phyloP scores from a whole-genome alignment of 2,797 vertebrate species.

The Oreochromis mossambicus region DNA sequence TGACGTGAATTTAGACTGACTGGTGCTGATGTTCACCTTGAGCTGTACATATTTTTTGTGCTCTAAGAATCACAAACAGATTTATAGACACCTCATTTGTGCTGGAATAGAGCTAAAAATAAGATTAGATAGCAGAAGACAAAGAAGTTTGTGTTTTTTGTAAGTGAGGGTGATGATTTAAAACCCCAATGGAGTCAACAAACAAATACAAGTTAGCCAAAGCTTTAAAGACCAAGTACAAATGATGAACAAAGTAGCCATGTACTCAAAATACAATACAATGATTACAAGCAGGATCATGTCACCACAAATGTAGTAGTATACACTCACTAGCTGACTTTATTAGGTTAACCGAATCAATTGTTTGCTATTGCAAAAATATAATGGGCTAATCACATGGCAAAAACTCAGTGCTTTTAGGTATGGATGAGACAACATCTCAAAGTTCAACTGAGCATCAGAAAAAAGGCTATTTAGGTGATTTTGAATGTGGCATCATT shows the following conservation, averaged over 20 bases:
- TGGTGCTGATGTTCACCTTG: not conserved
- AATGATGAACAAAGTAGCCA: not conserved
- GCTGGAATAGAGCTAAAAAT: not conserved
- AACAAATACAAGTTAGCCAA: not conserved
- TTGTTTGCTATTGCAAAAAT: not conserved
- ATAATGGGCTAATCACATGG: not conserved
- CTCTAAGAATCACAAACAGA: not conserved
- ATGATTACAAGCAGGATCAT: not conserved
- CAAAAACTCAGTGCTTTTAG: not conserved
- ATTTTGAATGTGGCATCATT: not conserved
- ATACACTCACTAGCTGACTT: not conserved
- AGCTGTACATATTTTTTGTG: not conserved
- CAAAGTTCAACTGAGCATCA: not conserved
- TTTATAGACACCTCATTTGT: not conserved
- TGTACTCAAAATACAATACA: not conserved
- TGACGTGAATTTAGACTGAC: slow-evolving; percentile 8
- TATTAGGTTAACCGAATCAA: not conserved
- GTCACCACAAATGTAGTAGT: not conserved
- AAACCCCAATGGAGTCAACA: not conserved
- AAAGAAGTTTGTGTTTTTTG: not conserved
- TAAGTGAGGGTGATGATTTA: not conserved
- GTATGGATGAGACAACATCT: not conserved
- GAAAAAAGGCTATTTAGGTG: accelerated
- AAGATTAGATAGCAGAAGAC: not conserved
- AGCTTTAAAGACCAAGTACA: not conserved